Base-by-base conservation (phyloP, 1,140 invertebrate genomes). In the Bombus waltoni region DNA sequence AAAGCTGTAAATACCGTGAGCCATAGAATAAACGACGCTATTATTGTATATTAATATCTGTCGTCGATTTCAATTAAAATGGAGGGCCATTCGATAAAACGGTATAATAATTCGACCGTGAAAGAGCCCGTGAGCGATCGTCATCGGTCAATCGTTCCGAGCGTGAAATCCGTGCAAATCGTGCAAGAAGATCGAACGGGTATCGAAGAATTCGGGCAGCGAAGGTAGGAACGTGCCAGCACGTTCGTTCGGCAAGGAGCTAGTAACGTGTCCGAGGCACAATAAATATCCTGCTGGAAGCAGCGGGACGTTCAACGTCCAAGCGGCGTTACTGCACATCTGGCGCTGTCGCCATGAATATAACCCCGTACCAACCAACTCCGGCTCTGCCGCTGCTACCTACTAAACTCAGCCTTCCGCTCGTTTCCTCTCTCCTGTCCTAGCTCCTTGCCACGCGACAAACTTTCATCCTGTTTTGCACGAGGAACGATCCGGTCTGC, bases 311-410 rank as follows among this genome's bases (percentile, higher is more conserved):
- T 91, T 93, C 81, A 94, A 89, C 93, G 94, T 94, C 92, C 94
- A 90, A 59, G 86, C 87, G 78, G 77, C 88, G 91, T 89, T 91
- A 86, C 89, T 88, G 91, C 91, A 92, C 92, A 93, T 92, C 92
- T 93, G 92, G 90, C 81, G 91, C 90, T 92, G 91, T 93, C 92
- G 91, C 90, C 91, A 93, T 93, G 92, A 93, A 93, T 93, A 93
- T 92, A 93, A 92, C 87, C 59, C 59, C 86, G 40, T 79, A 74
- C 87, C 85, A 53, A 53, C 53, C 75, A 22, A 28, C 66, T 70
- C 75, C 47, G 53, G 28, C 76, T 86, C 81, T 79, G 62, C 88
- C 82, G 78, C 77, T 82, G 44, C 85, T 65, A 77, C 84, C 74
- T 77, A 81, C 89, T 83, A 85, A 89, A 87, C 89, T 89, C 77